These are phyloP conservation scores for Mycetomoellerius zeteki DNA, from an alignment of 1,140 invertebrate genomes.

Conservation along the genomic window DNA sequence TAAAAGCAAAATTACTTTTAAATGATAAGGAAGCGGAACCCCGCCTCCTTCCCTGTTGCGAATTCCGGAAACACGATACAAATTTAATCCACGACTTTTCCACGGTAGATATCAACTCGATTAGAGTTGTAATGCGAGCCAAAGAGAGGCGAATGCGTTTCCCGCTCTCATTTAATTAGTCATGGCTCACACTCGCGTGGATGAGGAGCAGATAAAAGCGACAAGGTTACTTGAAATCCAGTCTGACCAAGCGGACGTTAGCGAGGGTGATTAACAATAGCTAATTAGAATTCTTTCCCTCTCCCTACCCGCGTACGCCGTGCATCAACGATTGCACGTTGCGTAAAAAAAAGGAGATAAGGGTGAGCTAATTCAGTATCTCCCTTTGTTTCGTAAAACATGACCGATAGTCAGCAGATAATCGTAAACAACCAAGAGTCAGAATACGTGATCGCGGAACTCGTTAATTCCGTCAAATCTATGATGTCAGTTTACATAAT, in stretches of 20 bases:
- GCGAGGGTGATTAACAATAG: slow-evolving; percentile 65
- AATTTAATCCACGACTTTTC: slow-evolving; percentile 53
- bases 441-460: slow-evolving; percentile 28
- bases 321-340: slow-evolving; percentile 14
- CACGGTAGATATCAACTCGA: slow-evolving; percentile 16
- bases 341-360: slow-evolving; percentile 26
- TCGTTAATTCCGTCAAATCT: slow-evolving; percentile 59
- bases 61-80: slow-evolving; percentile 22
- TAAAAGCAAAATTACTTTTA: neutral
- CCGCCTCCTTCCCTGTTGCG: neutral
- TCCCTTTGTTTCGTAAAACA: slow-evolving; percentile 40
- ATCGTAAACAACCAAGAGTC: neutral
- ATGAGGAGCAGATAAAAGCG: slow-evolving; percentile 70
- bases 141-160: slow-evolving; percentile 58
- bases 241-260: slow-evolving; percentile 34
- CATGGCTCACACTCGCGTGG: slow-evolving; percentile 72
- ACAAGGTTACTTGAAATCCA: slow-evolving; percentile 74
- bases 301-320: neutral
- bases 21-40: neutral
- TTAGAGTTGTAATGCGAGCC: slow-evolving; percentile 59
- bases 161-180: slow-evolving; percentile 76
- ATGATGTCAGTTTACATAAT: slow-evolving; percentile 51
- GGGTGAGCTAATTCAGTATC: slow-evolving; percentile 37
- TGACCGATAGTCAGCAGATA: neutral
- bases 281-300: slow-evolving; percentile 67